Conservation (phyloP, 1,140 invertebrate genomes). For the Nasonia giraulti region DNA sequence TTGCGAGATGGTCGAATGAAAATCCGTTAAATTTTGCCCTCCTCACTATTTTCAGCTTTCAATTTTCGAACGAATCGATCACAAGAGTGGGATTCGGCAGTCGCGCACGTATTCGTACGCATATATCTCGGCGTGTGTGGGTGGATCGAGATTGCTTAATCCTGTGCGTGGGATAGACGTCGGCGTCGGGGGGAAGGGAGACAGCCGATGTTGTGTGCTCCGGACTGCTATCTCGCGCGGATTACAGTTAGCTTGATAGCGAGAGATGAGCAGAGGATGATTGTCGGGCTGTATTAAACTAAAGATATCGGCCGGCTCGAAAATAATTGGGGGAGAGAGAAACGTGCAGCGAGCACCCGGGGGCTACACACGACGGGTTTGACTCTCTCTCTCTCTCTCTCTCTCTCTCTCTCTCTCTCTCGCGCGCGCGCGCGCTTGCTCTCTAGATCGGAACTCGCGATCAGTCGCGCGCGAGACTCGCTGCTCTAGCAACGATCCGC, state of each 20-base stretch:
- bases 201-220: background rate
- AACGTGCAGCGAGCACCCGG: constrained; percentile 43
- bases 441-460: constrained; percentile 48
- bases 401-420: no score
- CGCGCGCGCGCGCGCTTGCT: no score
- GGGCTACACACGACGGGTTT: constrained; percentile 37
- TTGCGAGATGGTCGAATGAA: background rate
- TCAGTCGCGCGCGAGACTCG: constrained; percentile 23
- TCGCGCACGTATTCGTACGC: background rate
- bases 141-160: constrained; percentile 61
- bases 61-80: background rate
- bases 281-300: constrained; percentile 60
- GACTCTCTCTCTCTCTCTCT: background rate
- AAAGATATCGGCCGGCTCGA: constrained; percentile 58
- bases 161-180: constrained; percentile 57
- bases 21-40: background rate
- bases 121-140: background rate
- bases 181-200: no score
- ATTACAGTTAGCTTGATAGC: constrained; percentile 54
- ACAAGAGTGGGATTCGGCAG: background rate
- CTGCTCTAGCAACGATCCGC: constrained; percentile 41
- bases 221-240: background rate
- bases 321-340: constrained; percentile 64
- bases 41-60: background rate
- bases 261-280: constrained; percentile 60